Conservation (phyloP, 1,140 invertebrate species). For the Drosophila lowei region DNA sequence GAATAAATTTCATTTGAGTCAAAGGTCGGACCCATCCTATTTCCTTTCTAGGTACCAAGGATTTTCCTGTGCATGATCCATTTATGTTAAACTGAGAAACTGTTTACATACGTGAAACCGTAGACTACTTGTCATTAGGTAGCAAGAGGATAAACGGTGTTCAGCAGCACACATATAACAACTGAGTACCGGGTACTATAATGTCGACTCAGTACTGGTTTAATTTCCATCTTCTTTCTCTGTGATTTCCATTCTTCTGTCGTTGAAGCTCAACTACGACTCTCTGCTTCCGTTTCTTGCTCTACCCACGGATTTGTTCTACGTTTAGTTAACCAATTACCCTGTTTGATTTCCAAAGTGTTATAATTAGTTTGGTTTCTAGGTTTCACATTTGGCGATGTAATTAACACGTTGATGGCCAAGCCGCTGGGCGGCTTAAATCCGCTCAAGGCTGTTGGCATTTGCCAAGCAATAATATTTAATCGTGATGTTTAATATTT, state of each 20-base stretch:
- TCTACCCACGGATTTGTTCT: slow-evolving; percentile 31
- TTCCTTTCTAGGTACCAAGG: too few relatives aligned
- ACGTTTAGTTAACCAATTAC: slow-evolving; percentile 39
- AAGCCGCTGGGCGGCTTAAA: slow-evolving; percentile 44
- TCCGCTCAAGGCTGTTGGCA: slow-evolving; percentile 58
- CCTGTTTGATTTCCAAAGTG: background rate
- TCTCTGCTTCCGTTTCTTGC: slow-evolving; percentile 4
- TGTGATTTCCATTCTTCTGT: too few relatives aligned
- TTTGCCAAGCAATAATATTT: slow-evolving; percentile 62
- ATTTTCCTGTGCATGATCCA: too few relatives aligned
- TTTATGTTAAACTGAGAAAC: too few relatives aligned
- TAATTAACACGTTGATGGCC: slow-evolving; percentile 63
- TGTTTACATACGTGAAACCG: too few relatives aligned
- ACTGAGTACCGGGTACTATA: too few relatives aligned
- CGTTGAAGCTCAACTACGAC: slow-evolving; percentile 11
- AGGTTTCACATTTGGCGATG: slow-evolving; percentile 41
- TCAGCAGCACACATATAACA: too few relatives aligned
- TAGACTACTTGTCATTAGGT: too few relatives aligned
- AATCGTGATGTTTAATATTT: slow-evolving; percentile 64
- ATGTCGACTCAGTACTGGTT: background rate
- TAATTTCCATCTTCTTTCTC: background rate
- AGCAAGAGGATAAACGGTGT: too few relatives aligned
- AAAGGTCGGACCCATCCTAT: too few relatives aligned
- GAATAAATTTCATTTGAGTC: too few relatives aligned
- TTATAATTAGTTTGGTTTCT: slow-evolving; percentile 20